These are phyloP conservation scores for Pangasius djambal DNA, from an alignment of 2,797 vertebrate genomes.

Conservation along the genomic window DNA sequence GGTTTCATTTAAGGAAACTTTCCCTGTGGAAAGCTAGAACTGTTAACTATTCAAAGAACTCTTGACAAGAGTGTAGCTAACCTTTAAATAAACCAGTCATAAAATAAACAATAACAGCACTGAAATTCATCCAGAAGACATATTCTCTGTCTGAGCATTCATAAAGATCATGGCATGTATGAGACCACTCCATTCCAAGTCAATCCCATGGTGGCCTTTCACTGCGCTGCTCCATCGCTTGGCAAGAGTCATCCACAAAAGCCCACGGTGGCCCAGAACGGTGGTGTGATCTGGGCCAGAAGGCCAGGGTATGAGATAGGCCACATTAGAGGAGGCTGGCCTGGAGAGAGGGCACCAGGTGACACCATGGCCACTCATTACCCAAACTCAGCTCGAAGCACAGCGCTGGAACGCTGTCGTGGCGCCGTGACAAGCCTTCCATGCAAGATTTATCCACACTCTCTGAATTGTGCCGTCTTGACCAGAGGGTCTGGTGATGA, in stretches of 20 bases:
- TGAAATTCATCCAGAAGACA: slow-evolving; percentile 4
- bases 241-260: slow-evolving; percentile 39
- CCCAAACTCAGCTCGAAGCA: slow-evolving; percentile 44
- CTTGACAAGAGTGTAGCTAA: neutral
- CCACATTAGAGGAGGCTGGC: slow-evolving; percentile 54
- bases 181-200: slow-evolving; percentile 20
- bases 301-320: slow-evolving; percentile 44
- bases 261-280: slow-evolving; percentile 32
- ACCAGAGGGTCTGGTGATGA: slow-evolving; percentile 58
- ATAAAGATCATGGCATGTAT: slow-evolving; percentile 5
- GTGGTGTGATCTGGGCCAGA: slow-evolving; percentile 36
- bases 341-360: slow-evolving; percentile 51
- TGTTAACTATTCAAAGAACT: neutral
- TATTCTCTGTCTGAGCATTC: slow-evolving; percentile 22
- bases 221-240: neutral
- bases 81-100: neutral
- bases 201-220: slow-evolving; percentile 36
- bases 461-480: slow-evolving; percentile 51
- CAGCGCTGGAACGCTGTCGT: slow-evolving; percentile 41
- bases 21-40: neutral
- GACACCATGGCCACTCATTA: slow-evolving; percentile 54
- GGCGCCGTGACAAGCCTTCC: slow-evolving; percentile 49
- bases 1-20: neutral
- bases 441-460: slow-evolving; percentile 57
- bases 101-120: slow-evolving; percentile 21